Evolutionary conservation across 92 coral and sea anemone genomes (phyloP).

Genomic region (Pocillopora grandis): DNA sequence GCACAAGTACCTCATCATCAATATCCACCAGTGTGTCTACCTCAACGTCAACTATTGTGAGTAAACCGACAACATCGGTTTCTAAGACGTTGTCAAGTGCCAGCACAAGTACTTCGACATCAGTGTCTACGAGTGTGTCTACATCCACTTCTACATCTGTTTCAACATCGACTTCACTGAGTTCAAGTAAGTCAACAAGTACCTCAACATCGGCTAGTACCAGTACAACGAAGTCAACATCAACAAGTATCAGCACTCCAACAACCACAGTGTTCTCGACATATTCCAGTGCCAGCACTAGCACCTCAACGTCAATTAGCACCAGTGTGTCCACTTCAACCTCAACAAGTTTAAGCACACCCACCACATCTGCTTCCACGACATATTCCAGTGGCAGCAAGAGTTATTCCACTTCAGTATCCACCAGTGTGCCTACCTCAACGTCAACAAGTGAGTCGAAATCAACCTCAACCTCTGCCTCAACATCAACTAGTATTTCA

Average conservation of each 20-base stretch:
- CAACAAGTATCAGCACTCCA: neutral
- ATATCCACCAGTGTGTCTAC: conserved; percentile 1
- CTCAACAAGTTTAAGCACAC: conserved; percentile 29
- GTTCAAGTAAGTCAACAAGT: neutral
- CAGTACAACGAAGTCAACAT: neutral
- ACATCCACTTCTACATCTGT: neutral
- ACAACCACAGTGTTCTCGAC: conserved; percentile 8
- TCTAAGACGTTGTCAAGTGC: neutral
- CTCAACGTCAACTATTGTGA: neutral
- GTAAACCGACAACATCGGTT: neutral
- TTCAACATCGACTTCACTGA: neutral
- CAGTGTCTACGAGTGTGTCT: neutral
- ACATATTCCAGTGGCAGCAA: conserved; percentile 1
- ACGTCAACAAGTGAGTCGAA: no score
- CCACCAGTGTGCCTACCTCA: conserved; percentile 13
- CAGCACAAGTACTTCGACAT: neutral
- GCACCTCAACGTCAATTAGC: conserved; percentile 18
- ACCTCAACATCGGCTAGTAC: neutral
- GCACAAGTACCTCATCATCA: neutral
- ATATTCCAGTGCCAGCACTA: conserved; percentile 3
- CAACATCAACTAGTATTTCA: no score
- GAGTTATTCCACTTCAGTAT: neutral
- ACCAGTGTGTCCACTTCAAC: conserved; percentile 1
- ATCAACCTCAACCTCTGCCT: no score
- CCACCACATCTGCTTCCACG: neutral